A percentile compares a stretch with the other conserved stretches of the same genome.
phyloP scores from a whole-genome alignment of 1,140 invertebrate genomes.

The Caenorhabditis tropicalis region DNA sequence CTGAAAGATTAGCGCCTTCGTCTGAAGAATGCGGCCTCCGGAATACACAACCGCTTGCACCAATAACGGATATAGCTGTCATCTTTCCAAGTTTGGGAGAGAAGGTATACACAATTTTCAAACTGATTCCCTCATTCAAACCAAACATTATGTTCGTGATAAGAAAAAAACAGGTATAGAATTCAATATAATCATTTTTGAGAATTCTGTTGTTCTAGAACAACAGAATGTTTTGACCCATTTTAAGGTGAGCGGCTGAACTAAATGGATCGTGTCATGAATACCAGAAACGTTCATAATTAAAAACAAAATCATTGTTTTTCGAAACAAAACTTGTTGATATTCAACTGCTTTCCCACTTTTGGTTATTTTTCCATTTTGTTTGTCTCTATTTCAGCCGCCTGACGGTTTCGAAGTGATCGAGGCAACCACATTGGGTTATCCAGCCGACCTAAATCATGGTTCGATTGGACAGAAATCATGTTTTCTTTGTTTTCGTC shows the following conservation, averaged over 20 bases:
- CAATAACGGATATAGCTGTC: slow-evolving; percentile 91
- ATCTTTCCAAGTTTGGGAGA: slow-evolving; percentile 89
- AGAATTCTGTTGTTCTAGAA: no score
- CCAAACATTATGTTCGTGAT: no score
- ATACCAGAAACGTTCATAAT: no score
- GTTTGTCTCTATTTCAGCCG: slow-evolving; percentile 53
- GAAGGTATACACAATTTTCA: no score
- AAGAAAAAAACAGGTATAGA: no score
- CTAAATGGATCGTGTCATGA: no score
- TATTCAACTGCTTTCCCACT: no score
- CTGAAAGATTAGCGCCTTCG: slow-evolving; percentile 76
- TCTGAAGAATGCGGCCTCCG: slow-evolving; percentile 65
- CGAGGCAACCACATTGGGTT: slow-evolving; percentile 82
- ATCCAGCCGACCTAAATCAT: slow-evolving; percentile 93
- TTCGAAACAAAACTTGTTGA: background rate
- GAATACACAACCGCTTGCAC: slow-evolving; percentile 77
- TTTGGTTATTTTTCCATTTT: background rate
- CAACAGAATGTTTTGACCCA: no score
- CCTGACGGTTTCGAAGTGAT: slow-evolving; percentile 84
- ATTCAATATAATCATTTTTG: no score
- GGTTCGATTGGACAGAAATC: slow-evolving; percentile 90
- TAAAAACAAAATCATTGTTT: no score
- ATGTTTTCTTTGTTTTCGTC: slow-evolving; percentile 89
- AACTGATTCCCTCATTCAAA: no score
- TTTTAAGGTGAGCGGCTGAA: no score